These are phyloP conservation scores for Varecia variegata DNA, from an alignment of 2,797 vertebrate species.

Conservation along the genomic window DNA sequence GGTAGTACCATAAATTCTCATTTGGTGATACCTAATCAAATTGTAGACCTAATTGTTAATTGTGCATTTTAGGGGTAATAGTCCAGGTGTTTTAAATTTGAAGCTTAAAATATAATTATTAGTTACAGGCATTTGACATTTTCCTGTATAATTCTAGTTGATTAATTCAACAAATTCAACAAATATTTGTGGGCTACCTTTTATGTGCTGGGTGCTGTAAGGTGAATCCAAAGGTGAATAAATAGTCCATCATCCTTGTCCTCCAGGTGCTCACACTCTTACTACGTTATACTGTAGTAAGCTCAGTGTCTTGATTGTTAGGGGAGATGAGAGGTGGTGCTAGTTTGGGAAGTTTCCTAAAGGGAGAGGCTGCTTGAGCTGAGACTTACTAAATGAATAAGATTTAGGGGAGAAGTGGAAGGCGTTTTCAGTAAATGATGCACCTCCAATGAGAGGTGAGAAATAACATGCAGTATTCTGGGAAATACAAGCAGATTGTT, in stretches of 20 bases:
- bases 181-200: not conserved
- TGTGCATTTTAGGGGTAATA: not conserved
- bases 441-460: not conserved
- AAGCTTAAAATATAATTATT: not conserved
- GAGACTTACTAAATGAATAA: not conserved
- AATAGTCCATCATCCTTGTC: not conserved
- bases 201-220: not conserved
- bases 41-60: not conserved
- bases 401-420: constrained; percentile 8
- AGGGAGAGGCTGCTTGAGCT: constrained; percentile 17
- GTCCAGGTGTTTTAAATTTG: constrained; percentile 22
- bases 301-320: not conserved
- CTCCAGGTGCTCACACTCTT: not conserved
- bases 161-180: not conserved
- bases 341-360: constrained; percentile 16
- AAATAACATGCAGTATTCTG: not conserved
- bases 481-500: constrained; percentile 17
- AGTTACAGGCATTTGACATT: not conserved
- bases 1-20: not conserved
- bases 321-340: not conserved
- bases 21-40: not conserved
- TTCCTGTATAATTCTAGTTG: not conserved
- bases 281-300: not conserved
- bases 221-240: not conserved
- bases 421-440: not conserved